Base-by-base conservation (phyloP, 2,888 invertebrate species). In the Theristus sp. region DNA sequence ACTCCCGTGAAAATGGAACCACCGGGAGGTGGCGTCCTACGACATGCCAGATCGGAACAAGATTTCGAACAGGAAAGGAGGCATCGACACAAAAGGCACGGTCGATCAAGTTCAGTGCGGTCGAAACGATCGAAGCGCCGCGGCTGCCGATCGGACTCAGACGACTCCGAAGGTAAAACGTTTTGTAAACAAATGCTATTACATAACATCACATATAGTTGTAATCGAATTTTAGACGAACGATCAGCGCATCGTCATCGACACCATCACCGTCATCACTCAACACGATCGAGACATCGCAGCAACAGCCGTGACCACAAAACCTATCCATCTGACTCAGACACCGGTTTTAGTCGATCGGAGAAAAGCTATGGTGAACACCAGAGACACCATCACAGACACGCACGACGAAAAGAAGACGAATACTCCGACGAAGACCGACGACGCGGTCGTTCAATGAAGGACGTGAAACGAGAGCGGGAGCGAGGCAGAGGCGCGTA, bases 301-400 rank as follows among this genome's bases (percentile, higher is more conserved):
- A 13, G 10, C 17, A 6, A 38, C 38, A 38, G 38, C 17, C 38
- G 38, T 38, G 38, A 38, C 38, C 38, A 38, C 38, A 38, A 38
- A 38, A 6, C 6, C 10, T 38, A 38, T 17, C n/a, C n/a, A n/a
- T 58, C 58, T 22, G 58, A 58, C 54, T 56, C 61, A 13, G 61
- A 61, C 30, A 58, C 57, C 46, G 58, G 61, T 26, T 58, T 60
- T 20, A 49, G 47, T 13, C 22, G 29, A 13, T 54, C 55, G 31
- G 57, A 56, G 49, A 24, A 27, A 31, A 29, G 46, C 3, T 22
- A 54, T 20, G 59, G 57, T n/a, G 61, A 57, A 1, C 59, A 59
- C 1, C 30, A 60, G 56, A 17, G 57, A 58, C 24, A 30, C 25
- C 38, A 25, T 22, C 25, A 3, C 25, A 6, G 60, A 54, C 20